Evolutionary conservation across 2,888 invertebrate species (phyloP), one percentile per base, ranked within the genome.

Genomic region (Oscheius onirici): DNA sequence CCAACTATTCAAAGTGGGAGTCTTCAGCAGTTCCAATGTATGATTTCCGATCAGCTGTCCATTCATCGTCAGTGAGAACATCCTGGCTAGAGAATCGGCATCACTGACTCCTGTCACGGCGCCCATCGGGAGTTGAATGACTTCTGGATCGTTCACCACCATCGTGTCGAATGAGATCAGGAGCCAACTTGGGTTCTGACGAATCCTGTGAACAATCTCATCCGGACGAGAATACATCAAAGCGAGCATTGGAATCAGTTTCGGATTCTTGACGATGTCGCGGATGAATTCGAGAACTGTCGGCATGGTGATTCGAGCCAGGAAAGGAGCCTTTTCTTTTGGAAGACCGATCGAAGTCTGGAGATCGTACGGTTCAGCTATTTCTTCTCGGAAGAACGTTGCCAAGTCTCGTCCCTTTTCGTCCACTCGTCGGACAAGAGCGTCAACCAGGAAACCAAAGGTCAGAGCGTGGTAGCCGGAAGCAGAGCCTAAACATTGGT

Each of bases 391-490:
- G 77, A 89, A 88, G 65, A 84, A 85, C 15, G 71, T 71, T 26
- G 63, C 65, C 34, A 84, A 67, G 60, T 75, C 73, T 40, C 85
- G 72, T 40, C 77, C 73, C 8, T 66, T 60, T 20, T 78, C 78
- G 75, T 85, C 85, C 3, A 69, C 78, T 69, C 75, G 75, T 52
- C 76, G 65, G 2, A 82, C 75, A 15, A 82, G 20, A 15, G 79
- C 82, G 69, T 82, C 82, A 3, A 80, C 44, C 54, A 82, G 74
- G 49, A 88, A 83, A 3, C 88, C 89, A 66, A 86, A 86, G 1
- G 89, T 88, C 6, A 88, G 76, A 2, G 83, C 87, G 78, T 89
- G 89, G 76, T 89, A 89, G 5, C 88, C 88, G 65, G 77, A 74
- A 3, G 85, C 82, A 2, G 79, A 77, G 26, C 79, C 79, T 71